phyloP scores from a whole-genome alignment of 2,888 invertebrate species.

The Pogonocherus hispidulus region DNA sequence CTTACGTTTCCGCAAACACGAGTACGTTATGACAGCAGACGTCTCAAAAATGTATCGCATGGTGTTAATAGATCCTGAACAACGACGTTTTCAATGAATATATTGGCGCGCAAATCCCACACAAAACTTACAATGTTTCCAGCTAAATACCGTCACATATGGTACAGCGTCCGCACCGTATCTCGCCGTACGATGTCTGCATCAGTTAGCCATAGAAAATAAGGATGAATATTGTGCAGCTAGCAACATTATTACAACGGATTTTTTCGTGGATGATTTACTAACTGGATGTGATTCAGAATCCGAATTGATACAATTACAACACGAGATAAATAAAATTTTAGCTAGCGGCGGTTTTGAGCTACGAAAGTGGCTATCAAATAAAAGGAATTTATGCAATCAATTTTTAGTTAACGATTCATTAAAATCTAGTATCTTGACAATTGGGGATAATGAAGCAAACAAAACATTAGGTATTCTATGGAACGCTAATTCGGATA shows the following conservation, averaged over 20 bases:
- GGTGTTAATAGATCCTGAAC: conserved; percentile 12
- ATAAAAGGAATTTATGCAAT: not conserved
- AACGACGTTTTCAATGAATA: conserved; percentile 25
- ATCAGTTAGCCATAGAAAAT: conserved; percentile 22
- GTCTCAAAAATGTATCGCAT: conserved; percentile 41
- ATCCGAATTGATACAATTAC: conserved; percentile 15
- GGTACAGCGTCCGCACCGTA: conserved; percentile 39
- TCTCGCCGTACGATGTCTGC: conserved; percentile 36
- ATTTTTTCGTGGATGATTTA: conserved; percentile 33
- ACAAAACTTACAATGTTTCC: conserved; percentile 26
- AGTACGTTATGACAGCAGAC: conserved; percentile 39
- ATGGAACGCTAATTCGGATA: conserved; percentile 33
- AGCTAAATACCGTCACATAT: conserved; percentile 36
- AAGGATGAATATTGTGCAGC: conserved; percentile 7
- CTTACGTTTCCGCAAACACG: conserved; percentile 29
- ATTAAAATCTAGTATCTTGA: conserved; percentile 20
- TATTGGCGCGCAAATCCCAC: conserved; percentile 27
- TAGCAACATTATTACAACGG: conserved; percentile 13
- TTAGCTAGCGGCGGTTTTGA: conserved; percentile 28
- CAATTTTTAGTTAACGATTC: conserved; percentile 13
- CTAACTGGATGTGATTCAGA: conserved; percentile 13
- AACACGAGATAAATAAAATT: conserved; percentile 15
- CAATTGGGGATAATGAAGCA: conserved; percentile 26
- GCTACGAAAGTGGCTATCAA: conserved; percentile 31
- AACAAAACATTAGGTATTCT: conserved; percentile 38